phyloP scores from a whole-genome alignment of 1,140 invertebrate genomes.

The Holotrichia oblita region DNA sequence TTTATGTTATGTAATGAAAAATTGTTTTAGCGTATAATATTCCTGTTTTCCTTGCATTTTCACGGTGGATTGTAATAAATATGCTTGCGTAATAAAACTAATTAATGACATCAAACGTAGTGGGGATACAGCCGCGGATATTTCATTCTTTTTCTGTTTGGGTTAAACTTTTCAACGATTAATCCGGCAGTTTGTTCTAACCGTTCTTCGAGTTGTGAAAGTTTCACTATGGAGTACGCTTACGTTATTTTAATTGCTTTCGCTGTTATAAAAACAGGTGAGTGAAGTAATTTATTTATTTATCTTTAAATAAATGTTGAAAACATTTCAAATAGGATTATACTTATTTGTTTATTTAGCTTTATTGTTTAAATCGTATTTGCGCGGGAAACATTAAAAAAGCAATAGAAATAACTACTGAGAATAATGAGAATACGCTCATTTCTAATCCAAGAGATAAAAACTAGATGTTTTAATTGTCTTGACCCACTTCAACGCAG shows the following conservation, averaged over 20 bases:
- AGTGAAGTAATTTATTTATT: neutral
- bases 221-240: neutral
- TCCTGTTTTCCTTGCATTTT: neutral
- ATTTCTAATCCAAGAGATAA: too few relatives aligned
- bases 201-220: slow-evolving; percentile 23
- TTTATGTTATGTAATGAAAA: neutral
- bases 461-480: too few relatives aligned
- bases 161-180: slow-evolving; percentile 10
- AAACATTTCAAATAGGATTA: too few relatives aligned
- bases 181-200: neutral
- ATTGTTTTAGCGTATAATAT: neutral
- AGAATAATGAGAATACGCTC: too few relatives aligned
- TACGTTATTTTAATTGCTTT: slow-evolving; percentile 13
- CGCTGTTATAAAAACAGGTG: slow-evolving; percentile 20
- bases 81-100: slow-evolving; percentile 21
- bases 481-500: too few relatives aligned
- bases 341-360: neutral
- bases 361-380: neutral
- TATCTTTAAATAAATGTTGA: neutral
- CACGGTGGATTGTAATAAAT: slow-evolving; percentile 11
- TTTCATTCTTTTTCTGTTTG: slow-evolving; percentile 6
- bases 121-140: neutral
- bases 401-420: neutral
- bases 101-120: slow-evolving; percentile 3
- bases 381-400: neutral